Percentiles rank a stretch among this genome's conserved stretches.
These are phyloP conservation scores for Parelbella ahira DNA, from an alignment of 2,888 invertebrate species.

Conservation along the genomic window DNA sequence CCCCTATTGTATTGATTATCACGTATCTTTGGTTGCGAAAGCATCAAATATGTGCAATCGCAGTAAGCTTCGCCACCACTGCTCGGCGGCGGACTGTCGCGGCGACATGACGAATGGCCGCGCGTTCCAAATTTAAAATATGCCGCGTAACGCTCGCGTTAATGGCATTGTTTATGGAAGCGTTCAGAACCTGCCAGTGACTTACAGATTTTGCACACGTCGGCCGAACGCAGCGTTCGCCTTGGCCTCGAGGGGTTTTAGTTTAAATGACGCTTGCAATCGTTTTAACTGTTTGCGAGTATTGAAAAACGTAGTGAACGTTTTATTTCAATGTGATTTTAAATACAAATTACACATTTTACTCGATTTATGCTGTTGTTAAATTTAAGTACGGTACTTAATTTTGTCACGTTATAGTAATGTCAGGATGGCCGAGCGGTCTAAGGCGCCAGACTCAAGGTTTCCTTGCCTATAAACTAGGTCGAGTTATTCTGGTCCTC, in stretches of 20 bases:
- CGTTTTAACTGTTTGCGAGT: constrained; percentile 42
- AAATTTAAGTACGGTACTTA: no score
- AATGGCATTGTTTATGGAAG: constrained; percentile 79
- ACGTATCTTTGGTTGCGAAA: constrained; percentile 44
- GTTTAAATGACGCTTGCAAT: constrained; percentile 57
- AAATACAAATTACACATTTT: no score
- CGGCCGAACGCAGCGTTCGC: constrained; percentile 47
- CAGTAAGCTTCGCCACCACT: constrained; percentile 31
- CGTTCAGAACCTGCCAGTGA: constrained; percentile 64
- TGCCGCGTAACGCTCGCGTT: constrained; percentile 75
- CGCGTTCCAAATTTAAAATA: constrained; percentile 78
- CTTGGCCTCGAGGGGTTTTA: constrained; percentile 37
- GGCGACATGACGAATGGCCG: constrained; percentile 78
- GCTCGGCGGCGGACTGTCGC: constrained; percentile 61
- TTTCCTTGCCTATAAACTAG: no score
- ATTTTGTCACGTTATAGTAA: no score
- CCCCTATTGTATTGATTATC: no score
- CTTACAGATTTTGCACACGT: constrained; percentile 61
- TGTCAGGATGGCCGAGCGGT: no score
- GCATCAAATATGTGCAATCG: constrained; percentile 40
- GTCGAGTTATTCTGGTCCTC: no score
- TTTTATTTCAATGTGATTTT: no score
- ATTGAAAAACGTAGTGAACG: no score
- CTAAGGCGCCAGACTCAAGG: no score
- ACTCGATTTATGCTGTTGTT: no score